A percentile compares a stretch with the other conserved stretches of the same genome.
Conservation (phyloP, 2,113 vertebrate genomes). For the Nibea coibor region DNA sequence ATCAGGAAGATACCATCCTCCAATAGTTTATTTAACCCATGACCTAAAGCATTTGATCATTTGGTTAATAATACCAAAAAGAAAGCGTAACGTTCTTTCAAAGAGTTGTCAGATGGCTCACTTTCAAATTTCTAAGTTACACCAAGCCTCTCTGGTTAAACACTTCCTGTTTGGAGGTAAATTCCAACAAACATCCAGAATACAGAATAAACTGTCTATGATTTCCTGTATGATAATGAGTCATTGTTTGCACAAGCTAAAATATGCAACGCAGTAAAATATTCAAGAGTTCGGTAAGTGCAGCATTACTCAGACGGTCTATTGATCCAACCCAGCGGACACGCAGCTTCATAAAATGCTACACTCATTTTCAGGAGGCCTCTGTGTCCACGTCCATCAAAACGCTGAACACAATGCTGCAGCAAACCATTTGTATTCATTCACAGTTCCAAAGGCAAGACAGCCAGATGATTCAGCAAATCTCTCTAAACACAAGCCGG, state of each 20-base stretch:
- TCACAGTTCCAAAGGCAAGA: slow-evolving; percentile 57
- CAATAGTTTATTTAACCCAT: too few relatives aligned
- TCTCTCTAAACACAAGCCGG: slow-evolving; percentile 54
- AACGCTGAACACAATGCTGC: slow-evolving; percentile 23
- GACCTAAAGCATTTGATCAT: not conserved
- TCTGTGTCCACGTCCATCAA: slow-evolving; percentile 58
- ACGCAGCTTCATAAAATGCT: slow-evolving; percentile 35
- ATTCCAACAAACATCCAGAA: not conserved
- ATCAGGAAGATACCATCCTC: too few relatives aligned
- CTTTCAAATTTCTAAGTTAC: not conserved
- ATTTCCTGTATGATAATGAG: slow-evolving; percentile 17
- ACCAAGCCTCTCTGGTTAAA: not conserved
- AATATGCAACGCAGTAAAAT: slow-evolving; percentile 23
- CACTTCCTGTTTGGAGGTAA: not conserved
- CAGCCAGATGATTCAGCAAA: slow-evolving; percentile 78
- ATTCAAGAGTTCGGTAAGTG: slow-evolving; percentile 11
- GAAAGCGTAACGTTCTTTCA: not conserved
- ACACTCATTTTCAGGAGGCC: slow-evolving; percentile 27
- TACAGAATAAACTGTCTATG: not conserved
- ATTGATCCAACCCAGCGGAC: slow-evolving; percentile 22
- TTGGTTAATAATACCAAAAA: not conserved
- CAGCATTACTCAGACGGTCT: slow-evolving; percentile 4
- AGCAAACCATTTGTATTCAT: slow-evolving; percentile 73
- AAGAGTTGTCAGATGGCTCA: not conserved
- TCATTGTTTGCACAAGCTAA: not conserved